A percentile compares a stretch with the other conserved stretches of the same genome.
Evolutionary conservation across 2,113 vertebrate genomes (phyloP).

Genomic region (Trichechus manatus): DNA sequence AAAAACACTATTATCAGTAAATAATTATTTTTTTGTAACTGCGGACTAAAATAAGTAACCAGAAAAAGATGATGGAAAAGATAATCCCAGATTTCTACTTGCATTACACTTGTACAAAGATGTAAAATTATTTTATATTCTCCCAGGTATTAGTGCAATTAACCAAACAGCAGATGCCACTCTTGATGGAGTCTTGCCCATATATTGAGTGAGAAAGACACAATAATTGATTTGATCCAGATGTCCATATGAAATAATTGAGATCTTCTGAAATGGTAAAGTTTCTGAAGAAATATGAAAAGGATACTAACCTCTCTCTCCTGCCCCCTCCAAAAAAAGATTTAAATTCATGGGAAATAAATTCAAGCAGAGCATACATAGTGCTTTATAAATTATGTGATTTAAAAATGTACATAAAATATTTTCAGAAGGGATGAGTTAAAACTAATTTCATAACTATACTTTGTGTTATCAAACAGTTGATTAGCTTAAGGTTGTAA

Average conservation of each 20-base stretch:
- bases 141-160: conserved; percentile 26
- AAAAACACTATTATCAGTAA: not conserved
- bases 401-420: not conserved
- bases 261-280: not conserved
- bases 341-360: not conserved
- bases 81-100: not conserved
- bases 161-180: not conserved
- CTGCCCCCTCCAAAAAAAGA: not conserved
- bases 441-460: not conserved
- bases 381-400: not conserved
- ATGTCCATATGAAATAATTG: not conserved
- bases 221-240: not conserved
- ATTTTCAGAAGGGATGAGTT: not conserved
- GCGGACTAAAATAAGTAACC: not conserved
- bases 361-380: not conserved
- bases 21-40: conserved; percentile 2
- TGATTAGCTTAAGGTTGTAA: not conserved
- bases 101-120: not conserved
- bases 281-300: conserved; percentile 50
- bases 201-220: not conserved
- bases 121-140: not conserved
- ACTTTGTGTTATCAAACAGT: not conserved
- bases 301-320: not conserved
- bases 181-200: not conserved
- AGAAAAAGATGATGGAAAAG: not conserved